Conservation (phyloP, 2,888 invertebrate species). For the Apodemia zela region DNA sequence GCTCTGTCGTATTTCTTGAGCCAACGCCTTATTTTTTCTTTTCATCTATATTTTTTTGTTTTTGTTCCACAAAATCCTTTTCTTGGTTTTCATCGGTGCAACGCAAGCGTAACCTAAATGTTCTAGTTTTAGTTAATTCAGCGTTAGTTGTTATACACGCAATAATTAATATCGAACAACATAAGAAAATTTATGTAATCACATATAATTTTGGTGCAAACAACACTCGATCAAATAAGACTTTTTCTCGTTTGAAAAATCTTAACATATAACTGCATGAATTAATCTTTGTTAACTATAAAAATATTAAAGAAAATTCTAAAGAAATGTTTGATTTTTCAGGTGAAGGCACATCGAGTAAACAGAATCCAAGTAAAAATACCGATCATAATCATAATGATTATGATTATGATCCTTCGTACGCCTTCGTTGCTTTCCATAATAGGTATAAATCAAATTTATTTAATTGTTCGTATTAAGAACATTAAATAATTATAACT, state of each 20-base stretch:
- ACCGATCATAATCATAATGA: conserved; percentile 73
- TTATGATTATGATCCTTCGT: conserved; percentile 86
- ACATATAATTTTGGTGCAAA: background rate
- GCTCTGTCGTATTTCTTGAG: conserved; percentile 44
- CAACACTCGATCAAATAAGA: background rate
- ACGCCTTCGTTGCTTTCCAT: conserved; percentile 88
- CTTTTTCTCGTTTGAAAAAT: conserved; percentile 7
- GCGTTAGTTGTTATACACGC: conserved; percentile 6
- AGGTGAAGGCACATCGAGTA: conserved; percentile 50
- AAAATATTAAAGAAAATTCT: background rate
- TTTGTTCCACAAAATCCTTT: conserved; percentile 22
- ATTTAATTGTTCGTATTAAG: background rate
- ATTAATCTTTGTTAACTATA: background rate
- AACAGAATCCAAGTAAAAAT: conserved; percentile 42
- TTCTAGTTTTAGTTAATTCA: conserved; percentile 12
- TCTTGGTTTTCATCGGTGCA: conserved; percentile 19
- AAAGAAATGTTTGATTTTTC: conserved; percentile 37
- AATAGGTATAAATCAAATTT: conserved; percentile 73
- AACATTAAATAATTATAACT: background rate
- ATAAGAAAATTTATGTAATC: background rate
- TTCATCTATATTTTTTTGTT: conserved; percentile 29
- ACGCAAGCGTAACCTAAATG: conserved; percentile 16
- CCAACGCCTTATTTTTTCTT: conserved; percentile 37
- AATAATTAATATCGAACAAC: conserved; percentile 5
- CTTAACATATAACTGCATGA: conserved; percentile 12